Base-by-base conservation (phyloP, 2,113 vertebrate genomes). In the Oryzias javanicus region DNA sequence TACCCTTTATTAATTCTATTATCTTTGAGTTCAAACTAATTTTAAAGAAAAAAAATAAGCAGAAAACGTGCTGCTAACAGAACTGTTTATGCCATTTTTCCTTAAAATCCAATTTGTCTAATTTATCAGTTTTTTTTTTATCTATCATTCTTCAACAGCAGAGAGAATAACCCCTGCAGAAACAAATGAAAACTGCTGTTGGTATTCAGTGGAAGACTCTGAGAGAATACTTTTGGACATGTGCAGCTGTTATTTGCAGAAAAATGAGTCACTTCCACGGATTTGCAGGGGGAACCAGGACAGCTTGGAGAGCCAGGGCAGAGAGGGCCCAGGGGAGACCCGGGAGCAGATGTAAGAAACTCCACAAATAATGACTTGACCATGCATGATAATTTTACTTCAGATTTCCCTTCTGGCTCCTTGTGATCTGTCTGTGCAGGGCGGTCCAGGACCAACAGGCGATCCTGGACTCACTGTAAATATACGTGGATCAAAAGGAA, bases 391-490 rank as follows among this genome's bases (percentile, higher is more conserved):
- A 29, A 68, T 67, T 25, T 66, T 29, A 70, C 59, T 58, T 74
- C 50, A 20, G 70, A 29, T 51, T 55, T 4, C 18, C 45, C n/a
- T 61, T 4, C 40, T 64, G 1, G 59, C 7, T 71, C 2, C 48
- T 7, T 64, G 18, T 47, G 24, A 4, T 69, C 46, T 60, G 13
- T 15, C 71, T 56, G 53, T 76, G 24, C 79, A 98, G 97, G 97
- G 97, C 6, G 88, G 70, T 3, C 81, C 87, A 0, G 97, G 97
- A 4, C 88, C 93, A 66, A 66, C 73, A 0, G 97, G 97, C 74
- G 96, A 98, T 64, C 91, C 96, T 1, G 96, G 95, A 15, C 90
- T 98, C 58, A 95, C 93, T 65, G 97, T 98, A 88, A 91, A 96
- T 93, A 74, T 41, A 25, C 17, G 49, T 60, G 4, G 5, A 62